A percentile compares a stretch with the other conserved stretches of the same genome.
Conservation (phyloP, 2,113 vertebrate genomes). For the Tauraco erythrolophus region DNA sequence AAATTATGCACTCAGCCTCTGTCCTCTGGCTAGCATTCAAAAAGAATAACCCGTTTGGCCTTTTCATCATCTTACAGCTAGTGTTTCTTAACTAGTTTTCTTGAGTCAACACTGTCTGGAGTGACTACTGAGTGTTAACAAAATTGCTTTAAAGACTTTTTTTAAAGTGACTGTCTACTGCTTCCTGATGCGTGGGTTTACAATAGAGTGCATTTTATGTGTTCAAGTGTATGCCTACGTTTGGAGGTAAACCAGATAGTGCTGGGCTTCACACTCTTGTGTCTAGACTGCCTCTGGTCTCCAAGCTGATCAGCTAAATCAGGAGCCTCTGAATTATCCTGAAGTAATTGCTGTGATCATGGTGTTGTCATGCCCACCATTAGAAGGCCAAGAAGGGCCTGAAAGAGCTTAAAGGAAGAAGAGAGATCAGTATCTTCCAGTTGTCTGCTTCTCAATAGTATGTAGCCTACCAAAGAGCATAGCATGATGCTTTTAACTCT, state of each 20-base stretch:
- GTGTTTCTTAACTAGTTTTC: not conserved
- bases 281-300: not conserved
- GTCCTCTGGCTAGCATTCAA: not conserved
- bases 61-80: not conserved
- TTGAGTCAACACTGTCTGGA: not conserved
- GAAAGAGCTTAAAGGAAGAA: not conserved
- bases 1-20: not conserved
- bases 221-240: not conserved
- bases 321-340: not conserved
- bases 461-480: not conserved
- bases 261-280: not conserved
- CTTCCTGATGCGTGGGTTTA: not conserved
- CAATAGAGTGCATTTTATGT: not conserved
- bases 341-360: not conserved
- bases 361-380: not conserved
- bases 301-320: not conserved
- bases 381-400: not conserved
- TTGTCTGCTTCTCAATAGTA: not conserved
- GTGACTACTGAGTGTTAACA: not conserved
- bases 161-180: not conserved
- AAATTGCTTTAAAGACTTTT: not conserved
- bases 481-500: not conserved
- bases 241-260: not conserved
- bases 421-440: not conserved
- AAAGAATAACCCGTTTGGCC: not conserved